Evolutionary conservation across 1,140 invertebrate genomes (phyloP), one percentile per base, ranked within the genome.

Genomic region (Meteorus sp.): DNA sequence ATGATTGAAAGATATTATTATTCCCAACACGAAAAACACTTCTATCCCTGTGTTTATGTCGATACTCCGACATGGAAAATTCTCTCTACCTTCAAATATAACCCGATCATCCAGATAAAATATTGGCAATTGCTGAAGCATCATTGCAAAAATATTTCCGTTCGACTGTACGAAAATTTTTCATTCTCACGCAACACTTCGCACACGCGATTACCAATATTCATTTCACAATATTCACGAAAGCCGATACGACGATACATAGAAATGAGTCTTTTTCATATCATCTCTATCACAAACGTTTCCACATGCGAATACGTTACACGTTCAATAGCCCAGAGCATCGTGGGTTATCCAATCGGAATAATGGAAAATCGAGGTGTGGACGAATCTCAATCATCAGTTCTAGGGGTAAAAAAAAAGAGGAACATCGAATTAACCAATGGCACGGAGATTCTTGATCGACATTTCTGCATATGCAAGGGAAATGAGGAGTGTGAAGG

Each of bases 351-450:
- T 41, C 27, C 55, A 57, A 57, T 57, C 45, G 45, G 19, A 57
- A 57, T 57, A 48, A 57, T 57, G 31, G 45, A 17, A 50, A 50
- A 57, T 50, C 25, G n/a, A n/a, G n/a, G n/a, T n/a, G n/a, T n/a
- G n/a, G n/a, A n/a, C n/a, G n/a, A n/a, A n/a, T n/a, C n/a, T n/a
- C n/a, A n/a, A n/a, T n/a, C n/a, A n/a, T n/a, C n/a, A n/a, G 35
- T n/a, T 39, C 35, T 39, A 39, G 35, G 35, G 8, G 35, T 39
- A 13, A 13, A 39, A n/a, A n/a, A n/a, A n/a, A n/a, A n/a, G n/a
- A n/a, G n/a, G n/a, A n/a, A n/a, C 45, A 48, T 48, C 45, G 41
- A n/a, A n/a, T n/a, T 48, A n/a, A 3, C 45, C 15, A 25, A 48
- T 8, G 27, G n/a, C 7, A 25, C 8, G 19, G 13, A 43, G 23